Evolutionary conservation across 2,797 vertebrate species (phyloP), one percentile per base, ranked within the genome.

Genomic region (Dermochelys coriacea): DNA sequence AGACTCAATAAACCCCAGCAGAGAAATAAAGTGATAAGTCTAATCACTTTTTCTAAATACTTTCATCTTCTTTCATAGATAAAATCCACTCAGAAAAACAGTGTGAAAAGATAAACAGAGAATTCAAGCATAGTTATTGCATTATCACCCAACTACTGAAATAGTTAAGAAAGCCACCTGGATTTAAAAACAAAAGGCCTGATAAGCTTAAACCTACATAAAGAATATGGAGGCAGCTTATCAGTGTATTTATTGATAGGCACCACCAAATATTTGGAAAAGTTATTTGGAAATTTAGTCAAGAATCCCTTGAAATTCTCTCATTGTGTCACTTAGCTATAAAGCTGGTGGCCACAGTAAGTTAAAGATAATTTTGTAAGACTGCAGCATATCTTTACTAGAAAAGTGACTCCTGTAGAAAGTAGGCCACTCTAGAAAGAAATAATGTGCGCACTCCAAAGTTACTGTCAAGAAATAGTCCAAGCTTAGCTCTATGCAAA

Each of bases 101-200:
- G 51, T 25, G 29, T 25, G 34, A 51, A 92, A 86, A 89, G 77
- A 47, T 61, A 61, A 34, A 61, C 59, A 34, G 31, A 92, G 10
- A 83, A 47, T 71, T 71, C 41, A 88, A 27, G 47, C 10, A 29
- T n/a, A 80, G 47, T 4, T 93, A 11, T 54, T 61, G 59, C 16
- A 34, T 61, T 15, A 50, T 84, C 86, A 90, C 52, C 8, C 82
- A 86, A 34, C 57, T n/a, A 87, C 51, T 82, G 31, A 78, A 29
- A 41, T 41, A 41, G 68, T 29, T 10, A 31, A 52, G 59, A 29
- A 82, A 41, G 92, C 80, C 37, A n/a, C 49, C 3, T 0, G 49
- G 31, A 64, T 90, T 92, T 80, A 85, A 84, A 95, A 95, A 74
- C 11, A 89, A 91, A 61, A 87, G 81, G 41, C 10, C 8, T 78